phyloP scores from a whole-genome alignment of 2,113 vertebrate genomes.

The Axis porcinus region DNA sequence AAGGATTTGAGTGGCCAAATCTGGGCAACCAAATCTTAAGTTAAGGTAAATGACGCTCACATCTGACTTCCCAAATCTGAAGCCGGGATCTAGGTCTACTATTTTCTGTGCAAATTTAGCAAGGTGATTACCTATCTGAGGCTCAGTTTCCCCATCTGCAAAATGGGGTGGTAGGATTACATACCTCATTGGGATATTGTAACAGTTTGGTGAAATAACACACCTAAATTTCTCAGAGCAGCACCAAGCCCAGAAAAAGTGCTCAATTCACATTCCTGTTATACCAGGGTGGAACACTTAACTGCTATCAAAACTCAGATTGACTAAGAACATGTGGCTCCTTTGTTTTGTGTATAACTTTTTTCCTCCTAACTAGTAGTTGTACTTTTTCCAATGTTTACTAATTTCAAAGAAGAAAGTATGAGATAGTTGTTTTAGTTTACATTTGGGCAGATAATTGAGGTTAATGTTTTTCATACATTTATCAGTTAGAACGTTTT shows the following conservation, averaged over 20 bases:
- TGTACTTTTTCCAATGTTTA: background rate
- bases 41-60: background rate
- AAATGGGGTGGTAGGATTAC: background rate
- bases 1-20: background rate
- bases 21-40: background rate
- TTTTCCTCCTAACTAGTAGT: background rate
- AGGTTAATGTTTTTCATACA: background rate
- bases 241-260: background rate
- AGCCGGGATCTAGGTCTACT: background rate
- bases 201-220: background rate
- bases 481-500: background rate
- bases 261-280: background rate
- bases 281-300: background rate
- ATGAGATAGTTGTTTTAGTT: background rate
- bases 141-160: background rate
- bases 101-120: background rate
- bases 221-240: background rate
- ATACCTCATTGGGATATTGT: background rate
- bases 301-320: background rate
- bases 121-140: background rate
- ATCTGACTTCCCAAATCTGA: background rate
- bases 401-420: background rate
- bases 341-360: background rate
- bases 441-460: background rate
- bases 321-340: background rate